These are phyloP conservation scores for Diglossa brunneiventris DNA, from an alignment of 2,113 vertebrate genomes.

Conservation along the genomic window DNA sequence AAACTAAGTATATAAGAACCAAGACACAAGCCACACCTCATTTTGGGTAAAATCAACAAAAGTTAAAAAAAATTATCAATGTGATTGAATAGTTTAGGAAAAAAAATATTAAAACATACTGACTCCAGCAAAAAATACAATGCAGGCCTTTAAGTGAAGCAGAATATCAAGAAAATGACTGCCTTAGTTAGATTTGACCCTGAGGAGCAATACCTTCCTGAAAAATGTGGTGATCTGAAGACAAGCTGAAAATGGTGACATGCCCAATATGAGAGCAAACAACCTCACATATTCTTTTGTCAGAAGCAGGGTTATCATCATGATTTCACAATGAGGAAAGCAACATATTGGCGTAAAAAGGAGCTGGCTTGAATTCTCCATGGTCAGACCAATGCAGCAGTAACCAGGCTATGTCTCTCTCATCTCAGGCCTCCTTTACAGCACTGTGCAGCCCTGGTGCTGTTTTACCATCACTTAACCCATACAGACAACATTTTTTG, in stretches of 20 bases:
- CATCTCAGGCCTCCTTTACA: not conserved
- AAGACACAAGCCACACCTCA: not conserved
- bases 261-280: not conserved
- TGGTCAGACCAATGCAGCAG: not conserved
- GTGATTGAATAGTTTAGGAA: not conserved
- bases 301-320: not conserved
- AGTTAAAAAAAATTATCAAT: not conserved
- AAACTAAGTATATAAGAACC: not conserved
- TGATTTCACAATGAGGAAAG: not conserved
- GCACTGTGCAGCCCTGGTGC: not conserved
- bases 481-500: not conserved
- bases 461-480: not conserved
- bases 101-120: not conserved
- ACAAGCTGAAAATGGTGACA: not conserved
- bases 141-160: not conserved
- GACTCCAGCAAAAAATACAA: not conserved
- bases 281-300: not conserved
- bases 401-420: not conserved
- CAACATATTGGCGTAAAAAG: not conserved
- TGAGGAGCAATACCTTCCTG: not conserved
- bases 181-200: not conserved
- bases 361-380: not conserved
- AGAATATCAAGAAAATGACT: not conserved
- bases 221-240: not conserved
- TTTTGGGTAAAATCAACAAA: not conserved